Base-by-base conservation (phyloP, 2,888 invertebrate genomes). In the Syrphus vitripennis region DNA sequence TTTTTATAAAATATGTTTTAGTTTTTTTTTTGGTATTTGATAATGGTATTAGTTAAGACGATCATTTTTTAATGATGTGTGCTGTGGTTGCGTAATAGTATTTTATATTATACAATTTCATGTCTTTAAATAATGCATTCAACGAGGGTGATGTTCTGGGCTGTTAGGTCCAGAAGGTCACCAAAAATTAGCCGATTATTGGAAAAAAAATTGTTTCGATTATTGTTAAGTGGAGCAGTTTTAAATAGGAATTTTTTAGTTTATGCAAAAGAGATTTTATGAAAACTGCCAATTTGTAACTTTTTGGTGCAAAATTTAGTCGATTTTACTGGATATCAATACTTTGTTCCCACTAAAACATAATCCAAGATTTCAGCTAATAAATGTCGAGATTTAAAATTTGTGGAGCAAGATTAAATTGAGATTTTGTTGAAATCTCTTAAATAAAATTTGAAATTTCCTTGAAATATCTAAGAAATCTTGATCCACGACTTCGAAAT, bases 21-120 rank as follows among this genome's bases (percentile, higher is more conserved):
- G 37, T 2, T 42, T 71, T 59, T 4, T 71, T 84, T 84, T 84
- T 84, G 80, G 84, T 84, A 81, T 84, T 69, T 16, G 37, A 61
- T 84, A 84, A 80, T 84, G 84, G 84, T 84, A 81, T 84, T 48
- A 59, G 84, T 77, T 72, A 67, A 72, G 34, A 53, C 53, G 37
- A 71, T 79, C 75, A 59, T 69, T 67, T 40, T 31, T 71, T 31
- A 59, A 65, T 40, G 31, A 77, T 67, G 45, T 65, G 31, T 59
- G 53, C 24, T 31, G n/a, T 63, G 63, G 53, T 37, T 53, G 55
- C 31, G 65, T 65, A n/a, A 57, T 34, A 14, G 34, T 53, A 16
- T 21, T 57, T 3, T 37, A 21, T 45, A 69, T 12, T 45, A 69
- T 12, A 53, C 4, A 34, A 50, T 34, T 74, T 37, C 42, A 61